These are phyloP conservation scores for Cyprinus carpio DNA, from an alignment of 2,113 vertebrate genomes.

Conservation along the genomic window DNA sequence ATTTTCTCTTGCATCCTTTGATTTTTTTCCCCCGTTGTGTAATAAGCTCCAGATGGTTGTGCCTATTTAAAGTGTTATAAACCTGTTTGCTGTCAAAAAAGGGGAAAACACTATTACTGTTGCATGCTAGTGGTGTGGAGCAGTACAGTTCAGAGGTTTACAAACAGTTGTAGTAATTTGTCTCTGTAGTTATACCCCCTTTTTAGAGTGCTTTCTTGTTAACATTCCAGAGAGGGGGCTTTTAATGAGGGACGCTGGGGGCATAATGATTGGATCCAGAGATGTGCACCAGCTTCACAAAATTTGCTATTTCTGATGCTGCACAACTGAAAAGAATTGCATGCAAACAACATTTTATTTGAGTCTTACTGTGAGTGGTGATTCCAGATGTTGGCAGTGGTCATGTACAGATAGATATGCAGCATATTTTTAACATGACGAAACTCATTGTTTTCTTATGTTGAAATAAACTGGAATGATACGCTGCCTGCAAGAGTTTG, in stretches of 20 bases:
- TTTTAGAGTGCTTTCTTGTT: slow-evolving; percentile 68
- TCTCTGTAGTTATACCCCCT: slow-evolving; percentile 60
- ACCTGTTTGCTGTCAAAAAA: slow-evolving; percentile 61
- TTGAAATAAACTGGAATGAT: not conserved
- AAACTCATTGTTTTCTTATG: slow-evolving; percentile 17
- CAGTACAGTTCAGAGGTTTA: slow-evolving; percentile 53
- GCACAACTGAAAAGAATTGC: not conserved
- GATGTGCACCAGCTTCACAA: slow-evolving; percentile 30
- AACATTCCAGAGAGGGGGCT: slow-evolving; percentile 67
- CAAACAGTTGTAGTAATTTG: slow-evolving; percentile 65
- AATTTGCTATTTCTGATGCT: slow-evolving; percentile 2
- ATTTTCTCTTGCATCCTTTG: slow-evolving; percentile 68
- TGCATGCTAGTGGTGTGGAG: slow-evolving; percentile 58
- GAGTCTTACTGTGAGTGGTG: not conserved
- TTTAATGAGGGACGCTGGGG: slow-evolving; percentile 51
- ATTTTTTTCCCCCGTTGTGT: slow-evolving; percentile 53
- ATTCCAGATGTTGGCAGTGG: slow-evolving; percentile 3
- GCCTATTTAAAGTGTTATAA: slow-evolving; percentile 68
- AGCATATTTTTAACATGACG: slow-evolving; percentile 4
- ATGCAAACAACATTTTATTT: not conserved
- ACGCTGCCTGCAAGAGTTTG: not conserved
- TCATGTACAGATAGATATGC: not conserved
- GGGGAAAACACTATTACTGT: not conserved
- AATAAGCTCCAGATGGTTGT: slow-evolving; percentile 73
- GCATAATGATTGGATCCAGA: slow-evolving; percentile 49